Conservation (phyloP, 2,113 vertebrate genomes). For the Phalacrocorax carbo region DNA sequence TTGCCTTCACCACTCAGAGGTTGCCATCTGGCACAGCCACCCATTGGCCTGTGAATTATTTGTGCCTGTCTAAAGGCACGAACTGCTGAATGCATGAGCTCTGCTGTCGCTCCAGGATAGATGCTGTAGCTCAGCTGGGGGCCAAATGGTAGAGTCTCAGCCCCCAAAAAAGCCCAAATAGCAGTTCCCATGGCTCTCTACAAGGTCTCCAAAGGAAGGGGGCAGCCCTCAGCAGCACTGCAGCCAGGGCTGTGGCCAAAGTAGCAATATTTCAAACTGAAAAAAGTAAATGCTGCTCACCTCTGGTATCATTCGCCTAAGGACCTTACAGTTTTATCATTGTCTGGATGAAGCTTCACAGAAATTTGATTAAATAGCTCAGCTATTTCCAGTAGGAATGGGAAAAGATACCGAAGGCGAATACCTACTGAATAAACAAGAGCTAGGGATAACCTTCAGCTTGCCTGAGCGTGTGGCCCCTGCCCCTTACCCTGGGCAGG, state of each 20-base stretch:
- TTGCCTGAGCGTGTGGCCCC: not conserved
- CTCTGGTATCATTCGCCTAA: not conserved
- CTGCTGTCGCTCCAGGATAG: not conserved
- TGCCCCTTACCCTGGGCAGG: not conserved
- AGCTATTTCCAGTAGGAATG: not conserved
- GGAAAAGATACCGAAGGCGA: not conserved
- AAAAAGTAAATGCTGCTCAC: not conserved
- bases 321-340: not conserved
- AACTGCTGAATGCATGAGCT: not conserved
- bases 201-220: not conserved
- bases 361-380: not conserved
- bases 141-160: not conserved
- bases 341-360: not conserved
- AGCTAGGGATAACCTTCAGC: not conserved
- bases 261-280: not conserved
- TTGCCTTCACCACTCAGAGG: not conserved
- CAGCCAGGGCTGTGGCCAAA: not conserved
- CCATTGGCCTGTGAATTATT: not conserved
- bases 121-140: not conserved
- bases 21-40: not conserved
- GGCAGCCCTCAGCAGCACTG: not conserved
- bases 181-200: not conserved
- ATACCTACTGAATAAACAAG: not conserved
- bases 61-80: not conserved
- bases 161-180: not conserved